Base-by-base conservation (phyloP, 2,888 invertebrate genomes). In the Phengaris alcon region DNA sequence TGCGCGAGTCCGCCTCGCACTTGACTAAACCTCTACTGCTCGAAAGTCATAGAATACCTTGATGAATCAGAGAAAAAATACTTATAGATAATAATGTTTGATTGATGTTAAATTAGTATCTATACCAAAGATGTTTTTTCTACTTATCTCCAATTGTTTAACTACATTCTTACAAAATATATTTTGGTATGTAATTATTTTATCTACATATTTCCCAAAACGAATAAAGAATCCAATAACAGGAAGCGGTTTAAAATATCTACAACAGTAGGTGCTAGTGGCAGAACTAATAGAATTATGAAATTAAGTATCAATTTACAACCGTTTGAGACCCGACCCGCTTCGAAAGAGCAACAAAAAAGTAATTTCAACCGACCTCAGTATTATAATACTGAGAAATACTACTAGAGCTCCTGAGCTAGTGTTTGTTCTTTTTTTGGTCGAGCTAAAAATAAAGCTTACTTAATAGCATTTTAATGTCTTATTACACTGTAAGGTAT, bases 261-360 rank as follows among this genome's bases (percentile, higher is more conserved):
- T 48, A 48, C 10, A 52, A 64, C 35, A 64, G 64, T 64, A 64
- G 64, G 12, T 12, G 9, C 64, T 44, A 44, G 35, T 64, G 64
- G 64, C 64, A 7, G 64, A 64, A 64, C 64, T 64, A 64, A 64
- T 64, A 12, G 64, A 64, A 64, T 64, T 64, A 64, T 64, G 64
- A 64, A 35, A 64, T 64, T 13, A 44, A 64, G 44, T 35, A 44
- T 35, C 64, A 64, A 64, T 64, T 64, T 64, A 44, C 64, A 6
- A 64, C 35, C 44, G 64, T 64, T 64, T 64, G 64, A 64, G 44
- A 64, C 13, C 35, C 12, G 35, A 64, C 64, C 64, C 64, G 35
- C 6, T 64, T 10, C 59, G 64, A 64, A 12, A 64, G 64, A 64
- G 64, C 35, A 12, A 44, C 64, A 64, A 64, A 64, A 64, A 64